phyloP scores from a whole-genome alignment of 2,888 invertebrate genomes.

The Lasioglossum calceatum region DNA sequence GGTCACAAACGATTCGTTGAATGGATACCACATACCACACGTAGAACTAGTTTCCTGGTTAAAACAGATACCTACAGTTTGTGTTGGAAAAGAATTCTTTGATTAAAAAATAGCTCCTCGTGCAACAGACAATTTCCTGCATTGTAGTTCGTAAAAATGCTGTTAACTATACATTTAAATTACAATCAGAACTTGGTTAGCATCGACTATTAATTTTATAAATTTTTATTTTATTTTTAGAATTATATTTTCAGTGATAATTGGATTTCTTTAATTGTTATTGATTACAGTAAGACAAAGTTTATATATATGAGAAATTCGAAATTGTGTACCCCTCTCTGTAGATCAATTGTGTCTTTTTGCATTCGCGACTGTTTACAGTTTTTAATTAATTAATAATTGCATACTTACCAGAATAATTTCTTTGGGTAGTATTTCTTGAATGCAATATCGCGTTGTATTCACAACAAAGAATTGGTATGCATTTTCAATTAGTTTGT shows the following conservation, averaged over 20 bases:
- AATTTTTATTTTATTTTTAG: too few species aligned
- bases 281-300: too few species aligned
- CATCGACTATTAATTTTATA: neutral
- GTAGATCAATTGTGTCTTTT: too few species aligned
- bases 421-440: too few species aligned
- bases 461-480: neutral
- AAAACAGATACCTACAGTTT: neutral
- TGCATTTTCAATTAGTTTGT: neutral
- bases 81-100: neutral
- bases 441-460: neutral
- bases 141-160: neutral
- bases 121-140: neutral
- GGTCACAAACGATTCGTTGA: constrained; percentile 60
- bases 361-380: neutral
- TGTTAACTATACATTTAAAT: neutral
- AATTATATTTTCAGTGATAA: too few species aligned
- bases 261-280: too few species aligned
- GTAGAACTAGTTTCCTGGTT: constrained; percentile 25
- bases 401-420: too few species aligned
- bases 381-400: too few species aligned
- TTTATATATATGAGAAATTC: too few species aligned
- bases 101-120: neutral
- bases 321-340: too few species aligned
- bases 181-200: neutral
- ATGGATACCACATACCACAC: constrained; percentile 15